Base-by-base conservation (phyloP, 2,888 invertebrate species). In the Eurytoma californica region DNA sequence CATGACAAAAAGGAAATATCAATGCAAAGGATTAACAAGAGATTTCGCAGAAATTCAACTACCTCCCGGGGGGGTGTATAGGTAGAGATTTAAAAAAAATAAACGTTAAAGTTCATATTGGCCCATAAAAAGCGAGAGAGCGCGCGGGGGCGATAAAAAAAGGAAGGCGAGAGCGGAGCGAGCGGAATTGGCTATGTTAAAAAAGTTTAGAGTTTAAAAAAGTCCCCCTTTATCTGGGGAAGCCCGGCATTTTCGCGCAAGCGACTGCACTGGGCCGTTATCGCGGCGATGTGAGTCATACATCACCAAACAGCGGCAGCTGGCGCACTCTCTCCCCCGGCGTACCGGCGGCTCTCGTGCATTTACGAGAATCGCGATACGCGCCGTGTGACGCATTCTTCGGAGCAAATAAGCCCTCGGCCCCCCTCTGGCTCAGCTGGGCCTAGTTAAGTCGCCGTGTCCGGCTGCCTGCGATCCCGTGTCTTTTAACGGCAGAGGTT, bases 231-330 rank as follows among this genome's bases (percentile, higher is more conserved):
- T 69, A 77, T 70, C 69, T 53, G 60, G 30, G 12, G 58, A 68
- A 75, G 57, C 66, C 74, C 47, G 28, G 47, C 74, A 28, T 66
- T 74, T 74, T 74, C 57, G 66, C 77, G 65, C 49, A 55, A 53
- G 18, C 49, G 13, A 30, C 65, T 55, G 72, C 63, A 39, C 72
- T 53, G 14, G 72, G 39, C 20, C 55, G 72, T 77, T 77, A 77
- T 77, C 77, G 60, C 60, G 20, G 72, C 72, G 30, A 72, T 67
- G 63, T 77, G 77, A 77, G 72, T 77, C 77, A 77, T 77, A 72
- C 60, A 77, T 77, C 72, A 65, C 53, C 75, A 60, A 58, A 70
- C 68, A 69, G 61, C 55, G 20, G n/a, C 57, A 14, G 12, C 18
- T 39, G 47, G 24, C 55, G 28, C 63, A 14, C 57, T 18, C 55